Percentiles rank a stretch among this genome's conserved stretches.
These are phyloP conservation scores for Tiphia femorata DNA, from an alignment of 2,888 invertebrate species.

Conservation along the genomic window DNA sequence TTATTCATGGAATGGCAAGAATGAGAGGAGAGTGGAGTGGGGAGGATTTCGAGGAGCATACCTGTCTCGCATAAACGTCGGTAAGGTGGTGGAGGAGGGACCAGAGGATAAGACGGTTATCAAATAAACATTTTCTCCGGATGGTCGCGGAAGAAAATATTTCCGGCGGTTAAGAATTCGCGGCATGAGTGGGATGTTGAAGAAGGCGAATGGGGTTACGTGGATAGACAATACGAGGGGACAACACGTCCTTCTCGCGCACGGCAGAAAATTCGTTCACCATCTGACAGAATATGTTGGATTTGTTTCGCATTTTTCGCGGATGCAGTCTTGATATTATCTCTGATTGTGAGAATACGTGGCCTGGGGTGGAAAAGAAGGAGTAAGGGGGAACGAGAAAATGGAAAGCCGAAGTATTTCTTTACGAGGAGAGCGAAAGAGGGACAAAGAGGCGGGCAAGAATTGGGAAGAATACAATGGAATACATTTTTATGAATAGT, in stretches of 20 bases:
- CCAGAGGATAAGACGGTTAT: background rate
- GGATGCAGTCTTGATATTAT: slow-evolving; percentile 29
- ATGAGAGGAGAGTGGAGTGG: too few species aligned
- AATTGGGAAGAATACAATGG: too few species aligned
- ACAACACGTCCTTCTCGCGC: background rate
- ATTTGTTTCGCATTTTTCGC: slow-evolving; percentile 29
- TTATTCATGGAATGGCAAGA: slow-evolving; percentile 12
- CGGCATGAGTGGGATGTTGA: background rate
- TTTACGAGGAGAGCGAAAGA: too few species aligned
- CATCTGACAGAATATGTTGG: slow-evolving; percentile 36
- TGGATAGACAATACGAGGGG: too few species aligned
- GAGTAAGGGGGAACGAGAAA: too few species aligned
- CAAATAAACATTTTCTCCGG: slow-evolving; percentile 17
- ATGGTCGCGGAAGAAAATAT: background rate
- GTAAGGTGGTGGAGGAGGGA: background rate
- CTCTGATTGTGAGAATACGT: slow-evolving; percentile 11
- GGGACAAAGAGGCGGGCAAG: too few species aligned
- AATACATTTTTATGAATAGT: too few species aligned
- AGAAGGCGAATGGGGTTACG: too few species aligned
- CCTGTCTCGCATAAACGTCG: slow-evolving; percentile 2
- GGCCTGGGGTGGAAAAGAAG: slow-evolving; percentile 5
- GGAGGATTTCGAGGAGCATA: too few species aligned
- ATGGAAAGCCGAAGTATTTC: too few species aligned
- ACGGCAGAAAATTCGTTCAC: background rate
- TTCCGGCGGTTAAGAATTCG: background rate